Conservation (phyloP, 64 coral and sea anemone species). For the Catalaphyllia jardinei region DNA sequence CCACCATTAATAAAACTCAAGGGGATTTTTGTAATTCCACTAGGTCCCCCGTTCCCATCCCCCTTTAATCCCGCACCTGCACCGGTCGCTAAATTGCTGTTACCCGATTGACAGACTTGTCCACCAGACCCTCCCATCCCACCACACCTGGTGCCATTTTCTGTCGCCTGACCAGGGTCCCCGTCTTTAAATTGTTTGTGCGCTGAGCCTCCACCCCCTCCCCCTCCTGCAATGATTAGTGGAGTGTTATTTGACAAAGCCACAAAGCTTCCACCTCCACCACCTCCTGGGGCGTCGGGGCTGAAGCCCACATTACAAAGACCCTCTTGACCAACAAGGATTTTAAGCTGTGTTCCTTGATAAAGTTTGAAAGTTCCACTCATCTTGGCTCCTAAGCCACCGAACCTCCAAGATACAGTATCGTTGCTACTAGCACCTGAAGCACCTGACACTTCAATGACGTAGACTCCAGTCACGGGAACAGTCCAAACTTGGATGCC, state of each 20-base stretch:
- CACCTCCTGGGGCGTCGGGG: not conserved
- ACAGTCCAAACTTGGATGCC: constrained; percentile 75
- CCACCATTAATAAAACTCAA: constrained; percentile 69
- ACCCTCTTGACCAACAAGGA: constrained; percentile 28
- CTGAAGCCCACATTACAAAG: not conserved
- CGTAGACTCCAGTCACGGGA: constrained; percentile 60
- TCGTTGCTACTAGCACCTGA: constrained; percentile 28
- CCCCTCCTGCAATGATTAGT: constrained; percentile 47
- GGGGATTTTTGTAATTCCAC: not conserved
- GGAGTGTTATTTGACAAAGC: constrained; percentile 15
- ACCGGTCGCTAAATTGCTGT: constrained; percentile 1
- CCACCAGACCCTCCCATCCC: constrained; percentile 59
- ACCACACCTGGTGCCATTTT: constrained; percentile 62
- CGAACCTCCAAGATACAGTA: not conserved
- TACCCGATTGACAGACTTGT: not conserved
- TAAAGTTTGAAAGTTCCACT: constrained; percentile 29
- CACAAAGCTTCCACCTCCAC: constrained; percentile 44
- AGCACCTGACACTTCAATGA: constrained; percentile 54
- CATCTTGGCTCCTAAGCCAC: constrained; percentile 46
- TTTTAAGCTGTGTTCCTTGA: constrained; percentile 23
- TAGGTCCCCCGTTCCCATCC: not conserved
- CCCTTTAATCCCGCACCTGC: constrained; percentile 35
- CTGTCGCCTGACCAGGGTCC: constrained; percentile 62
- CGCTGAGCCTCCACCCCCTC: not conserved
- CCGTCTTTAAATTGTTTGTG: not conserved